Evolutionary conservation across 2,113 vertebrate genomes (phyloP).

Genomic region (Lycaon pictus): DNA sequence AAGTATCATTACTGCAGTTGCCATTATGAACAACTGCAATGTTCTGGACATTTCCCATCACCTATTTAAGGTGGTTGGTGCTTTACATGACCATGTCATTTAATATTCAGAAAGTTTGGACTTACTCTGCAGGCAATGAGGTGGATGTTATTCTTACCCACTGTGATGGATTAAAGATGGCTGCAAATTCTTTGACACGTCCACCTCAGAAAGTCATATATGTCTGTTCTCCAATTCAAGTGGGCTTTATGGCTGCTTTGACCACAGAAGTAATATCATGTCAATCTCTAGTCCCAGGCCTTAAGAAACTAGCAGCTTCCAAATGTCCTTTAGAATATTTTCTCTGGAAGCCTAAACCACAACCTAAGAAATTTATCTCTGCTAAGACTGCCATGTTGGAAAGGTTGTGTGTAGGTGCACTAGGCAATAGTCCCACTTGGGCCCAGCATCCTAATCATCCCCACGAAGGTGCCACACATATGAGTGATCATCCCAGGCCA

Average conservation of each 20-base stretch:
- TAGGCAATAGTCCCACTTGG: background rate
- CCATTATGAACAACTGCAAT: background rate
- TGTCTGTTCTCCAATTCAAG: background rate
- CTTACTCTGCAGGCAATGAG: background rate
- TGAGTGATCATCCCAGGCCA: background rate
- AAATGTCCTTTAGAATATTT: background rate
- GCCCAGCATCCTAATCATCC: background rate
- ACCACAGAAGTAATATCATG: background rate
- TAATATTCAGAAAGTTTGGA: background rate
- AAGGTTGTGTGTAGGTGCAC: background rate
- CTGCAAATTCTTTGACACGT: background rate
- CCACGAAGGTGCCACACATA: background rate
- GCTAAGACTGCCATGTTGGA: background rate
- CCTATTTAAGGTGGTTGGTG: background rate
- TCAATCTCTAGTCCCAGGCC: background rate
- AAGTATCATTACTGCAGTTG: background rate
- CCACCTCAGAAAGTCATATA: background rate
- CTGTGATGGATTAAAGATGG: background rate
- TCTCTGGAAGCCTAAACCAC: background rate
- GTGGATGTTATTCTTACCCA: background rate
- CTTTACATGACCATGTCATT: background rate
- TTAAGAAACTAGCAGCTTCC: background rate
- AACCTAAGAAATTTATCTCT: background rate
- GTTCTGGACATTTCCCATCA: background rate
- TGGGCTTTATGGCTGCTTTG: background rate